Conservation (phyloP, 1,140 invertebrate genomes). For the Zaprionus taronus region DNA sequence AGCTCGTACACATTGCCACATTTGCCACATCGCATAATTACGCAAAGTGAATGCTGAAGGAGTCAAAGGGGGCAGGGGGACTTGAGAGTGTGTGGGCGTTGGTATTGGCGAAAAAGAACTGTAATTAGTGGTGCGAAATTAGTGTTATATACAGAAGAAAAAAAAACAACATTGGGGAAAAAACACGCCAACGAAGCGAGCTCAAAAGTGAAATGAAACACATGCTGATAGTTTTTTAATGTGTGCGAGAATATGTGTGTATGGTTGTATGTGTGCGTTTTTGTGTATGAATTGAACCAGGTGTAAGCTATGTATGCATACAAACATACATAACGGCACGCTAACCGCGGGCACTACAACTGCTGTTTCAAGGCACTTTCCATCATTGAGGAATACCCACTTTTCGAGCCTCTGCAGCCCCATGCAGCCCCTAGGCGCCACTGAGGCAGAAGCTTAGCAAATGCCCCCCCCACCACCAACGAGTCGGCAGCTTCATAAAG, state of each 20-base stretch:
- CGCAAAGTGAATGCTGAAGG: slow-evolving; percentile 31
- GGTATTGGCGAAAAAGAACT: slow-evolving; percentile 38
- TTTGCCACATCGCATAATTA: slow-evolving; percentile 55
- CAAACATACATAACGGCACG: neutral
- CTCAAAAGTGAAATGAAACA: slow-evolving; percentile 69
- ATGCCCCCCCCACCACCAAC: slow-evolving; percentile 14
- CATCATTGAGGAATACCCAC: slow-evolving; percentile 19
- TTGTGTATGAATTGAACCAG: slow-evolving; percentile 40
- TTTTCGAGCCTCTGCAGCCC: too few species aligned
- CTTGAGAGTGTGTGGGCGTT: neutral
- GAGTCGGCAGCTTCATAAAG: slow-evolving; percentile 34
- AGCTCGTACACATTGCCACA: slow-evolving; percentile 29
- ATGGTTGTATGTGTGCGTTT: slow-evolving; percentile 15
- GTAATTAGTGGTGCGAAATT: slow-evolving; percentile 79
- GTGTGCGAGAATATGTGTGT: slow-evolving; percentile 19
- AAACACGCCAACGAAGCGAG: neutral
- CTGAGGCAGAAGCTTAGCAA: slow-evolving; percentile 35
- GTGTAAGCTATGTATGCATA: slow-evolving; percentile 23
- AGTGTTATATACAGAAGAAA: slow-evolving; percentile 56
- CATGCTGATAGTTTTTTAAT: slow-evolving; percentile 69
- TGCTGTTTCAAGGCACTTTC: slow-evolving; percentile 32
- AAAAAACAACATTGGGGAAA: slow-evolving; percentile 28
- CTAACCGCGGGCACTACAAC: slow-evolving; percentile 8
- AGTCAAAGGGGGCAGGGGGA: too few species aligned
- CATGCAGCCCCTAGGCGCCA: slow-evolving; percentile 9